Evolutionary conservation across 2,797 vertebrate genomes (phyloP), one percentile per base, ranked within the genome.

Genomic region (Lagocephalus sceleratus): DNA sequence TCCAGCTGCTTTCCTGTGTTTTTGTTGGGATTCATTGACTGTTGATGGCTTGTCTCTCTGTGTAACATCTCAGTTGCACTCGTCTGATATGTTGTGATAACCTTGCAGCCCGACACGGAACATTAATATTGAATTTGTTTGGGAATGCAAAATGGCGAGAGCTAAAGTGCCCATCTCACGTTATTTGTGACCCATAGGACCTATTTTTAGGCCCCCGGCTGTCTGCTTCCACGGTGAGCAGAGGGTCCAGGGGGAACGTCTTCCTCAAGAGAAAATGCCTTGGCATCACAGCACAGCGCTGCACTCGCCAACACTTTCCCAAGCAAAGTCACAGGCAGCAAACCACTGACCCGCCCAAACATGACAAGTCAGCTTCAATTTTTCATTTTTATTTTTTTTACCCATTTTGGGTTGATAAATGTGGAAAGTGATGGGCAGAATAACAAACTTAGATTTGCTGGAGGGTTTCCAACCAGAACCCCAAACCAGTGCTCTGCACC

Each of bases 191-290:
- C 38, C 40, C 60, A 63, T 32, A 51, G 56, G 63, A 69, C 69
- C 63, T 63, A 51, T 78, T 67, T 61, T 52, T 11, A 48, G 62
- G 56, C 52, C 54, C 51, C 54, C 42, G 62, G 43, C 20, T 56
- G 48, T 54, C 44, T 61, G 49, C 54, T 47, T 29, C 35, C 57
- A 51, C 20, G 39, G 55, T 3, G 21, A 55, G 57, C 63, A 48
- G 61, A 70, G 54, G 54, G 48, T 29, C 51, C 51, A 38, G 57
- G 54, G 6, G 48, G 63, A 63, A 73, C 4, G 66, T 80, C 73
- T 83, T 85, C 70, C 75, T 82, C 64, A 73, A 52, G 49, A 63
- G 69, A 49, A 79, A 80, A 84, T 70, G 66, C 62, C 73, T 80
- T 63, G 49, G 65, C 51, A 5, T 72, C 53, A 57, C 76, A 75